phyloP scores from a whole-genome alignment of 2,888 invertebrate genomes.

The Minunthozetes semirufus region DNA sequence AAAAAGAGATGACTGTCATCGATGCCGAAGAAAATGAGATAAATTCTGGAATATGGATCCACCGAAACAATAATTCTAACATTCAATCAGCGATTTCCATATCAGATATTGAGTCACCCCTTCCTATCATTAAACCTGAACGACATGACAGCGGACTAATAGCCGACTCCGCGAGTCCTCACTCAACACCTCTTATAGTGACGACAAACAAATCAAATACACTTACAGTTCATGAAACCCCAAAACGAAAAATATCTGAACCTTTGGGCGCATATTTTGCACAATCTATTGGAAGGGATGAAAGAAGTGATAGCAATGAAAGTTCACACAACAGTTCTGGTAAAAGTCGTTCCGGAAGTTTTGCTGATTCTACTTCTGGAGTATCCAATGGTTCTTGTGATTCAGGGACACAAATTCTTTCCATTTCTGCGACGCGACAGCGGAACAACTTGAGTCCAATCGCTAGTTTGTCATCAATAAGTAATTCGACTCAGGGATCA shows the following conservation, averaged over 20 bases:
- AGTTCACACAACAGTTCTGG: constrained; percentile 39
- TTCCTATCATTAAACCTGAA: background rate
- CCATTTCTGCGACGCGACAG: constrained; percentile 61
- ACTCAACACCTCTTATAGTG: background rate
- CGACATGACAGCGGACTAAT: constrained; percentile 27
- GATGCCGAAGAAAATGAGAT: constrained; percentile 9
- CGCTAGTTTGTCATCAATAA: constrained; percentile 64
- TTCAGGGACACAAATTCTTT: constrained; percentile 50
- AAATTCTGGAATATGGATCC: constrained; percentile 10
- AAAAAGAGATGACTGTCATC: background rate
- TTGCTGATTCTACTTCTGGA: constrained; percentile 62
- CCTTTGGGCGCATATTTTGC: background rate
- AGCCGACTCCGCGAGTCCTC: background rate
- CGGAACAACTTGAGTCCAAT: constrained; percentile 73
- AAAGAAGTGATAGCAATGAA: constrained; percentile 45
- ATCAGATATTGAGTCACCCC: background rate
- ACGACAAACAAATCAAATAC: constrained; percentile 1
- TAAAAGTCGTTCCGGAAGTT: constrained; percentile 53
- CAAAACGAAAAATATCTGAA: constrained; percentile 22
- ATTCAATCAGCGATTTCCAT: background rate
- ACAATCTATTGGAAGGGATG: constrained; percentile 34
- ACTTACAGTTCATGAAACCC: constrained; percentile 15
- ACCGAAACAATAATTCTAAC: background rate
- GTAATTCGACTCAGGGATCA: constrained; percentile 41
- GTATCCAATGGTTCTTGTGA: constrained; percentile 67